Evolutionary conservation across 2,797 vertebrate species (phyloP).

Genomic region (Enteromius anoplus): DNA sequence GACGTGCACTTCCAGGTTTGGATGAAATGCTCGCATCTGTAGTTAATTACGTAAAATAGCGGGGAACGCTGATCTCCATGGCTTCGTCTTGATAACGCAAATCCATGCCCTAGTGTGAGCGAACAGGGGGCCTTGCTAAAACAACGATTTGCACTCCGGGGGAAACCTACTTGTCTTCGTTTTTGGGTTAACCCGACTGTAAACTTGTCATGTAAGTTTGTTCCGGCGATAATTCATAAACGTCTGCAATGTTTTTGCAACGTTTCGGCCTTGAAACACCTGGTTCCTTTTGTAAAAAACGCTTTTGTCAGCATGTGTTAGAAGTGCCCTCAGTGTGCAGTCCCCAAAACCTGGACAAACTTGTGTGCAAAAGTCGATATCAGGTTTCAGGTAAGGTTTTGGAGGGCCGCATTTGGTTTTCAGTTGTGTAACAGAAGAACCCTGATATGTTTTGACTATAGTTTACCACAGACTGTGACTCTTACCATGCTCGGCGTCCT

Average conservation of each 20-base stretch:
- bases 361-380: slow-evolving; percentile 34
- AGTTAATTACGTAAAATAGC: not conserved
- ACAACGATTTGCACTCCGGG: not conserved
- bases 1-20: slow-evolving; percentile 6
- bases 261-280: slow-evolving; percentile 23
- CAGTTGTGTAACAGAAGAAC: slow-evolving; percentile 18
- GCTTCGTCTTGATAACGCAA: slow-evolving; percentile 18
- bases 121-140: slow-evolving; percentile 11
- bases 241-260: slow-evolving; percentile 24
- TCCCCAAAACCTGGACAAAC: slow-evolving; percentile 2
- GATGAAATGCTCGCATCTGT: not conserved
- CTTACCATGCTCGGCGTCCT: slow-evolving; percentile 30
- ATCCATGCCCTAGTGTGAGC: not conserved
- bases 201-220: slow-evolving; percentile 65
- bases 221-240: slow-evolving; percentile 54
- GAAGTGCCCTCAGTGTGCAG: not conserved
- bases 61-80: not conserved
- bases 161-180: slow-evolving; percentile 55
- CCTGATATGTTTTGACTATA: slow-evolving; percentile 41
- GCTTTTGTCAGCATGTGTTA: slow-evolving; percentile 11
- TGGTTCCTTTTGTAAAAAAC: slow-evolving; percentile 21
- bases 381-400: slow-evolving; percentile 36
- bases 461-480: slow-evolving; percentile 42
- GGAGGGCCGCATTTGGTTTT: slow-evolving; percentile 18
- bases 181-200: slow-evolving; percentile 62